Conservation (phyloP, 2,113 vertebrate species). For the Dicrurus megarhynchus region DNA sequence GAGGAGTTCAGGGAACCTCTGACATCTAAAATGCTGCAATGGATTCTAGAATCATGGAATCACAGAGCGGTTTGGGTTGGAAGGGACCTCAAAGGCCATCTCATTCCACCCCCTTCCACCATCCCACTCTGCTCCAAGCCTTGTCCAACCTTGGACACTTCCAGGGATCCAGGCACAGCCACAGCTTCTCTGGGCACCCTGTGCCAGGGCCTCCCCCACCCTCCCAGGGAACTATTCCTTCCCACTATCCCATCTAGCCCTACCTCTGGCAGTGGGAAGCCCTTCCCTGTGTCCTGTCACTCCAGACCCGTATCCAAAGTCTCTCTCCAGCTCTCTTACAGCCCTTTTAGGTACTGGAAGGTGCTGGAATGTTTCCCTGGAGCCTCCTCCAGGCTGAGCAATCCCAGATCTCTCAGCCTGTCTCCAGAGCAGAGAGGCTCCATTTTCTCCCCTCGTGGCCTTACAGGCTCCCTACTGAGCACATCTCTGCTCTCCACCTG, state of each 20-base stretch:
- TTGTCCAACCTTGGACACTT: fast-evolving
- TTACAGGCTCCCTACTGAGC: neutral
- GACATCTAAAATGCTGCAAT: neutral
- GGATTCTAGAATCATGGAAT: neutral
- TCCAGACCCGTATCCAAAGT: neutral
- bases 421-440: neutral
- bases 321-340: neutral
- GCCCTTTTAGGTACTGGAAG: neutral
- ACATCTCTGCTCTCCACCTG: neutral
- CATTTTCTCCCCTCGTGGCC: neutral
- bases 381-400: neutral
- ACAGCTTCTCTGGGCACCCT: neutral
- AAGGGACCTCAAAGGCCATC: neutral
- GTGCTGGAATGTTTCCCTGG: neutral
- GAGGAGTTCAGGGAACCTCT: neutral
- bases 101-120: neutral
- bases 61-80: neutral
- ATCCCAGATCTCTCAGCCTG: neutral
- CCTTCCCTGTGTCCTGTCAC: neutral
- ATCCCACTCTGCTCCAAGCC: neutral
- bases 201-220: fast-evolving
- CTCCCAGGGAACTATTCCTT: neutral
- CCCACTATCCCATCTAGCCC: neutral
- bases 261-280: neutral
- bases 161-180: neutral